Percentiles rank a stretch among this genome's conserved stretches.
phyloP scores from a whole-genome alignment of 2,888 invertebrate genomes.

The Lasioglossum marginatum region DNA sequence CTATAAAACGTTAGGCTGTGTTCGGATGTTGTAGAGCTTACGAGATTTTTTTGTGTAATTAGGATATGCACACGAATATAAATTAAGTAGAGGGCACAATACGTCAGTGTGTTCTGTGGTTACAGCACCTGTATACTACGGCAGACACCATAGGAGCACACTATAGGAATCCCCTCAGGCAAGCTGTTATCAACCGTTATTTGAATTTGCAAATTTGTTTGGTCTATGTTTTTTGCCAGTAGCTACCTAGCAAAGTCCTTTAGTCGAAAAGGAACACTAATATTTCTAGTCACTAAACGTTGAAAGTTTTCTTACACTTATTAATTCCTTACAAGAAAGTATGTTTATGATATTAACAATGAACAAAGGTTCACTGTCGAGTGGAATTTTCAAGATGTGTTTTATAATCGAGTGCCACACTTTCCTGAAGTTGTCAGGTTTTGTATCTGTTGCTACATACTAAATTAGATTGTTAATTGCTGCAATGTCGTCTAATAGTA shows the following conservation, averaged over 20 bases:
- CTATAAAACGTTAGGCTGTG: slow-evolving; percentile 31
- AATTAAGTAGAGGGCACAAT: slow-evolving; percentile 76
- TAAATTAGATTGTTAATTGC: background rate
- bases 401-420: background rate
- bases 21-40: slow-evolving; percentile 61
- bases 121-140: slow-evolving; percentile 90
- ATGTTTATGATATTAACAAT: slow-evolving; percentile 17
- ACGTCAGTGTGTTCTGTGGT: slow-evolving; percentile 86
- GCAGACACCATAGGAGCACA: slow-evolving; percentile 88
- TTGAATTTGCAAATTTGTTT: slow-evolving; percentile 79
- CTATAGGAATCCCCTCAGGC: slow-evolving; percentile 92
- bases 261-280: slow-evolving; percentile 56
- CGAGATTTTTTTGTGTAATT: slow-evolving; percentile 60
- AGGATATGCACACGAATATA: slow-evolving; percentile 53
- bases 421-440: background rate
- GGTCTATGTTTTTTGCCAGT: slow-evolving; percentile 66
- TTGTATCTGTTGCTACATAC: background rate
- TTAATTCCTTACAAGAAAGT: slow-evolving; percentile 1
- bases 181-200: slow-evolving; percentile 86
- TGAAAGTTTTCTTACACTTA: slow-evolving; percentile 24
- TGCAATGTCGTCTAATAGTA: background rate
- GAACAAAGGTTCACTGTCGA: background rate
- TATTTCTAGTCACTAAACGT: slow-evolving; percentile 59
- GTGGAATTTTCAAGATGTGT: background rate
- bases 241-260: slow-evolving; percentile 59